phyloP scores from a whole-genome alignment of 2,888 invertebrate genomes.

The Liopterus haemorrhoidalis region DNA sequence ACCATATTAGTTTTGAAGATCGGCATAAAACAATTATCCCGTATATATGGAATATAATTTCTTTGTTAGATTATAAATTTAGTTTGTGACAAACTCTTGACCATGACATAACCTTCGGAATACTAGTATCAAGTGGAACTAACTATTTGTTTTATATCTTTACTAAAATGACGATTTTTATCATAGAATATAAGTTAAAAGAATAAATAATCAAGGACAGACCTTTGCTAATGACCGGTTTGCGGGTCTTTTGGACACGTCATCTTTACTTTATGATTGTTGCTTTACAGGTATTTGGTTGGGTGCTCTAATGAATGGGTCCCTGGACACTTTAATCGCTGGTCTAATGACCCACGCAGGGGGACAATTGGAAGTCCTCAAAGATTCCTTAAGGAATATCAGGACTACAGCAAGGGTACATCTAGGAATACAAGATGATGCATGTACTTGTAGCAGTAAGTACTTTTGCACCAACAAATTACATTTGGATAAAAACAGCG shows the following conservation, averaged over 20 bases:
- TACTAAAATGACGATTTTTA: too few relatives aligned
- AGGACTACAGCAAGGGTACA: slow-evolving; percentile 12
- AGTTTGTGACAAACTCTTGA: too few relatives aligned
- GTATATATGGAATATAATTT: too few relatives aligned
- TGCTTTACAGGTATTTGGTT: slow-evolving; percentile 39
- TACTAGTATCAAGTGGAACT: too few relatives aligned
- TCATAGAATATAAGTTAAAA: neutral
- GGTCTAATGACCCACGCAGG: slow-evolving; percentile 48
- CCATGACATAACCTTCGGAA: too few relatives aligned
- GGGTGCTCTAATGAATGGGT: slow-evolving; percentile 48
- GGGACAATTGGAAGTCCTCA: slow-evolving; percentile 47
- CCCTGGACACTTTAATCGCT: slow-evolving; percentile 48
- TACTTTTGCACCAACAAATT: neutral
- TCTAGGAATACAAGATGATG: neutral
- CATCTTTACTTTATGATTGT: too few relatives aligned
- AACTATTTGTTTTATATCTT: too few relatives aligned
- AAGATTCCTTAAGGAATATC: slow-evolving; percentile 39
- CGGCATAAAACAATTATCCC: too few relatives aligned
- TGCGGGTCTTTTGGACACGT: too few relatives aligned
- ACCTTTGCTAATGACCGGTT: slow-evolving; percentile 16
- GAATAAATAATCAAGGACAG: slow-evolving; percentile 14
- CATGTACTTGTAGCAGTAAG: neutral
- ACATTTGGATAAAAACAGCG: slow-evolving; percentile 2
- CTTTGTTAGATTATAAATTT: too few relatives aligned
- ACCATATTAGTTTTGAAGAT: too few relatives aligned